Base-by-base conservation (phyloP, 2,113 vertebrate species). In the Thunnus thynnus region DNA sequence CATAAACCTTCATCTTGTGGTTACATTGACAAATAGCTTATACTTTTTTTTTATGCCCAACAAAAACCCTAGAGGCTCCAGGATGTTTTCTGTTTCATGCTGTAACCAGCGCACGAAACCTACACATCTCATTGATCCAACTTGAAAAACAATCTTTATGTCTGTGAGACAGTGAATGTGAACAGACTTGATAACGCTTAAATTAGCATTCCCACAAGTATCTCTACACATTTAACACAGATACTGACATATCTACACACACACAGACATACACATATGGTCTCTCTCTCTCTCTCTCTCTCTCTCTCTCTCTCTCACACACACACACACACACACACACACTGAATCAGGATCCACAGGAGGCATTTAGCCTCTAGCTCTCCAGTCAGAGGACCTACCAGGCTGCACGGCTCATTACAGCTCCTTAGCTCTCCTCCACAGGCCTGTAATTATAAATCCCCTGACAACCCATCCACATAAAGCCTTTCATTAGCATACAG, bases 401-500 rank as follows among this genome's bases (percentile, higher is more conserved):
- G 82, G 82, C 74, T 85, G 75, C 62, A 83, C 10, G 80, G 83
- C 82, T 87, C 84, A 88, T 90, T 90, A 82, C 83, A 44, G 77
- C 75, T 86, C 78, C 76, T 76, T 79, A 82, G 74, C 64, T 74
- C 83, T 84, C 72, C 86, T 87, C 85, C 30, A 25, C 70, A 84
- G 72, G 50, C 82, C 85, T 87, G 85, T 89, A 86, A 90, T 89
- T 88, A 90, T 80, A 87, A 82, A 78, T 85, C 82, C 83, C 84
- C 82, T 67, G 60, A 91, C 79, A 78, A 78, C 67, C 76, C 80
- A 62, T 78, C 64, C 73, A 80, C 85, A 82, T 67, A 61, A 72
- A 86, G 84, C 82, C 80, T 80, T 71, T 91, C 87, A 88, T 92
- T 91, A 88, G 76, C 84, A 86, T 66, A 88, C 75, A 81, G 88